A percentile compares a stretch with the other conserved stretches of the same genome.
Conservation (phyloP, 2,888 invertebrate genomes). For the Ennomos quercinarius region DNA sequence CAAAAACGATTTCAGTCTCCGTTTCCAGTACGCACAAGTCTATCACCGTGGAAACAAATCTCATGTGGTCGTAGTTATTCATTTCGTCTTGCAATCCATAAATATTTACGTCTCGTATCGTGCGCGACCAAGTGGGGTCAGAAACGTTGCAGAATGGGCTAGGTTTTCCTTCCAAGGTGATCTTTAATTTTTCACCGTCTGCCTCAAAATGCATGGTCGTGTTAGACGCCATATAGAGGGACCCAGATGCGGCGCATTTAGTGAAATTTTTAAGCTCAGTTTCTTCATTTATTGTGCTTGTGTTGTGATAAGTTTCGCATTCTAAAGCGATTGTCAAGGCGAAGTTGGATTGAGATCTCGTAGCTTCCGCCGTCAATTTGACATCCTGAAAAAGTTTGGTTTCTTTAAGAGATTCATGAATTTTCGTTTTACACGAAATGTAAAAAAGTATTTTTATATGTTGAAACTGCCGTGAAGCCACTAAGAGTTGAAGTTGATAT, state of each 20-base stretch:
- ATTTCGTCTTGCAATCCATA: conserved; percentile 66
- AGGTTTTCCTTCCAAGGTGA: conserved; percentile 57
- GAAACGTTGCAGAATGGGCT: conserved; percentile 51
- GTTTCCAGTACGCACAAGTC: conserved; percentile 59
- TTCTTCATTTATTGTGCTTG: conserved; percentile 20
- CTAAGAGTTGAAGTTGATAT: too few relatives aligned
- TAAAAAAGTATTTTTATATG: conserved; percentile 27
- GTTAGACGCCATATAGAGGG: conserved; percentile 56
- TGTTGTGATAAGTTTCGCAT: conserved; percentile 47
- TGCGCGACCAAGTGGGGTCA: conserved; percentile 49
- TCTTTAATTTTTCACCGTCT: conserved; percentile 49
- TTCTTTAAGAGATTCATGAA: neutral
- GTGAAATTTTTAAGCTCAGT: conserved; percentile 22
- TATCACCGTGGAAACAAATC: conserved; percentile 46
- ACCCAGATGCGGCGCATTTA: conserved; percentile 58
- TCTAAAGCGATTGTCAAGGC: conserved; percentile 65
- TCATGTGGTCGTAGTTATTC: conserved; percentile 74
- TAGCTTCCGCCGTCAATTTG: conserved; percentile 59
- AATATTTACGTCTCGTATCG: conserved; percentile 57
- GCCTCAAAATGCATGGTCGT: conserved; percentile 59
- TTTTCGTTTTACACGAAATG: too few relatives aligned
- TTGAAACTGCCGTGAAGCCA: too few relatives aligned
- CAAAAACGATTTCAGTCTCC: conserved; percentile 39
- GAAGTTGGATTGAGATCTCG: conserved; percentile 58
- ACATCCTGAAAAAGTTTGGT: conserved; percentile 53